Evolutionary conservation across 2,797 vertebrate species (phyloP).

Genomic region (Hydrophis major): DNA sequence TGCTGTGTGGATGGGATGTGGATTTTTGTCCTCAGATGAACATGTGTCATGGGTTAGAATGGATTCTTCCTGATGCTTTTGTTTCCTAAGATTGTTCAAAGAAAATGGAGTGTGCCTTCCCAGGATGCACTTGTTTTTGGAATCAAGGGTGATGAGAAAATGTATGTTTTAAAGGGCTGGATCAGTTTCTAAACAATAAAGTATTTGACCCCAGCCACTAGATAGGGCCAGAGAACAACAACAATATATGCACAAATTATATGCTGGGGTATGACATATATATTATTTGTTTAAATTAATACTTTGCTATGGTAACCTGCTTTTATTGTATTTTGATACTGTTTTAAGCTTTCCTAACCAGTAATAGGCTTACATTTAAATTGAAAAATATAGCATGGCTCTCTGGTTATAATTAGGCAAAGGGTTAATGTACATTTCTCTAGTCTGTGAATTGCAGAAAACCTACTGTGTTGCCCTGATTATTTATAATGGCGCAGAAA

Average conservation of each 20-base stretch:
- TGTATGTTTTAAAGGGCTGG: neutral
- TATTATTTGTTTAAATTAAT: neutral
- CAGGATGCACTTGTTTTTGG: neutral
- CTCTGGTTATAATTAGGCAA: neutral
- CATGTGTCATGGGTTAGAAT: neutral
- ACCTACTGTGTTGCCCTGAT: neutral
- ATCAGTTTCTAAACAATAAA: neutral
- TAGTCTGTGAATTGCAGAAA: neutral
- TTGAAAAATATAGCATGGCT: neutral
- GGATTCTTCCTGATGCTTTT: neutral
- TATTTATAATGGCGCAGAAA: neutral
- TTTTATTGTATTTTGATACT: neutral
- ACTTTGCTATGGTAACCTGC: neutral
- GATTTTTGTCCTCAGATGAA: neutral
- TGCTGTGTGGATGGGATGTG: neutral
- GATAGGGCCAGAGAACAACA: neutral
- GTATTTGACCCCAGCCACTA: neutral
- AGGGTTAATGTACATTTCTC: neutral
- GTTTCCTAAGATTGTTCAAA: neutral
- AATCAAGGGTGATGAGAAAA: neutral
- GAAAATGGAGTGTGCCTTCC: neutral
- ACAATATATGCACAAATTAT: neutral
- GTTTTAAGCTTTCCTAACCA: neutral
- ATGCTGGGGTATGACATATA: neutral
- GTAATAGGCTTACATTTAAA: neutral